Evolutionary conservation across 2,797 vertebrate genomes (phyloP).

Genomic region (Micrastur ruficollis): DNA sequence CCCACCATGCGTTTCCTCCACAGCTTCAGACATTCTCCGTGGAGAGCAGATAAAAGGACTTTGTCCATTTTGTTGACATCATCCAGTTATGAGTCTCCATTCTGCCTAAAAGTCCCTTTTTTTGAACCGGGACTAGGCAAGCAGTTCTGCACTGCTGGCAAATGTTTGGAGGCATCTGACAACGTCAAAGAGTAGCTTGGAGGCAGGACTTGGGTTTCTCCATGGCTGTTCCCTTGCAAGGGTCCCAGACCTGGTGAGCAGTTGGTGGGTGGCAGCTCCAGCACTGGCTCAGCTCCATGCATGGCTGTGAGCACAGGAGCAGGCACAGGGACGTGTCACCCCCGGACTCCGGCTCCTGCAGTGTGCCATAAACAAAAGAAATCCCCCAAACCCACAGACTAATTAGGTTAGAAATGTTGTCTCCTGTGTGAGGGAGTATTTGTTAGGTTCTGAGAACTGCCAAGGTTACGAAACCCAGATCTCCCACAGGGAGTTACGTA

Average conservation of each 20-base stretch:
- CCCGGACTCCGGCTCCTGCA: background rate
- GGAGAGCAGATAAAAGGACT: background rate
- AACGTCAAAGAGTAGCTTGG: background rate
- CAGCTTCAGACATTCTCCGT: background rate
- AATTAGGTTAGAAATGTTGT: background rate
- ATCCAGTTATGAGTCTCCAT: background rate
- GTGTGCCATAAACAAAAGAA: background rate
- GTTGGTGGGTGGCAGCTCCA: background rate
- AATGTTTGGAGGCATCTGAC: accelerated
- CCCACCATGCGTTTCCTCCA: background rate
- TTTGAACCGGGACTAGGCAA: accelerated
- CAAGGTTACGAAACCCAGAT: background rate
- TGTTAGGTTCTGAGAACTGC: background rate
- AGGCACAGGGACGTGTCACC: background rate
- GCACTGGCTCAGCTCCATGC: accelerated
- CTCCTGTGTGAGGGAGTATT: background rate
- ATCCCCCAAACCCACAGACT: background rate
- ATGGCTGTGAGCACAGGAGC: accelerated
- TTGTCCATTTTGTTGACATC: background rate
- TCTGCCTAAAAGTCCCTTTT: background rate
- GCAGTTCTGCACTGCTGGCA: background rate
- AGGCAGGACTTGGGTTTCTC: background rate
- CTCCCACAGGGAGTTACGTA: background rate
- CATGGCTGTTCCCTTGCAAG: background rate
- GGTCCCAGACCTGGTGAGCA: accelerated